A percentile compares a stretch with the other conserved stretches of the same genome.
Conservation (phyloP, 1,140 invertebrate species). For the Drosophila eugracilis region DNA sequence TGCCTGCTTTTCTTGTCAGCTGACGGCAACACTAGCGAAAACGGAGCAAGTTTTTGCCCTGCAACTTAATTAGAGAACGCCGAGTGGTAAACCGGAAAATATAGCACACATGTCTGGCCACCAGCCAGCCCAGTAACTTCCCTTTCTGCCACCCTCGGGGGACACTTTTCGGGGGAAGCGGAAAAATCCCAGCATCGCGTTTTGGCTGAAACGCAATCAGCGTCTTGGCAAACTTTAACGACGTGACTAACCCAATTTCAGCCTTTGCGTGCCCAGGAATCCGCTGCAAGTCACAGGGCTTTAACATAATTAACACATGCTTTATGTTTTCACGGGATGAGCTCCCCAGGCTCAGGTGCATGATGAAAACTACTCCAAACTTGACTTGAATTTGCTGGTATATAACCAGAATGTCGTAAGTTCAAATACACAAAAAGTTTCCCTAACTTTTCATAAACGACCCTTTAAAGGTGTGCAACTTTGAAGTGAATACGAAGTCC, state of each 20-base stretch:
- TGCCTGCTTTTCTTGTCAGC: slow-evolving; percentile 66
- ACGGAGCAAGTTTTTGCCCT: slow-evolving; percentile 62
- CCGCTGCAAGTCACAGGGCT: slow-evolving; percentile 16
- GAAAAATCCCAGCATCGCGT: slow-evolving; percentile 63
- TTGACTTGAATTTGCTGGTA: background rate
- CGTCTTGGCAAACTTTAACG: slow-evolving; percentile 59
- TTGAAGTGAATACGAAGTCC: slow-evolving; percentile 4
- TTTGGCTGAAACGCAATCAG: slow-evolving; percentile 69
- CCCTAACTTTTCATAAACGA: too few relatives aligned
- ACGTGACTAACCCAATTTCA: slow-evolving; percentile 74
- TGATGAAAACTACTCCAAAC: background rate
- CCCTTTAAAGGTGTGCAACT: too few relatives aligned
- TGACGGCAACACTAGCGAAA: slow-evolving; percentile 19
- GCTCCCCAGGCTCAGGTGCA: background rate
- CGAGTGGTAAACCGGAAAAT: slow-evolving; percentile 80
- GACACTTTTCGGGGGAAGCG: slow-evolving; percentile 34
- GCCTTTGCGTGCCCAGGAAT: slow-evolving; percentile 17
- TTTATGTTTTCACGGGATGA: slow-evolving; percentile 15
- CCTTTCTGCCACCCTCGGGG: slow-evolving; percentile 11
- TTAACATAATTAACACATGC: slow-evolving; percentile 70
- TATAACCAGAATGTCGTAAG: background rate
- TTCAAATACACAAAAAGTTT: background rate
- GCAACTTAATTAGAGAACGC: slow-evolving; percentile 79
- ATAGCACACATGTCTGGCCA: slow-evolving; percentile 62
- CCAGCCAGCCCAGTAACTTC: slow-evolving; percentile 14